A percentile compares a stretch with the other conserved stretches of the same genome.
Conservation (phyloP, 1,140 invertebrate genomes). For the Drosophila obscura region DNA sequence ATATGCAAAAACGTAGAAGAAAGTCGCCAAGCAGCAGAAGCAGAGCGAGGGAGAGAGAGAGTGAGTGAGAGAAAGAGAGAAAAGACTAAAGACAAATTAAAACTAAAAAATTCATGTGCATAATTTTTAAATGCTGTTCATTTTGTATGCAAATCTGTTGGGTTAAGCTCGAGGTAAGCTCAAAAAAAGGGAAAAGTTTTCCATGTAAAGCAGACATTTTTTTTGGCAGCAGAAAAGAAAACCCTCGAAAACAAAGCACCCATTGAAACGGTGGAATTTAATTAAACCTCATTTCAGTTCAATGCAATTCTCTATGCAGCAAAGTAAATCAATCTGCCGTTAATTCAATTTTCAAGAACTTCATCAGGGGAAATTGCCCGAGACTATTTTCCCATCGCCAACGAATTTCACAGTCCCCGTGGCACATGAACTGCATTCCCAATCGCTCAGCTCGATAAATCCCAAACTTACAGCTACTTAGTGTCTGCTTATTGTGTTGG, state of each 20-base stretch:
- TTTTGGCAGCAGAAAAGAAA: not conserved
- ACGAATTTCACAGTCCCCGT: not conserved
- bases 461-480: constrained; percentile 62
- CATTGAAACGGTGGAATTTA: constrained; percentile 16
- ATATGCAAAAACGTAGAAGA: constrained; percentile 62
- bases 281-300: constrained; percentile 11
- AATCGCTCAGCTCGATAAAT: constrained; percentile 54
- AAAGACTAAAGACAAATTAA: constrained; percentile 70
- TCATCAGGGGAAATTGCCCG: constrained; percentile 6
- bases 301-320: not conserved
- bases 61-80: constrained; percentile 20
- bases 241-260: no score
- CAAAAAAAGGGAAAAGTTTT: constrained; percentile 11
- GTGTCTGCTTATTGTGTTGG: constrained; percentile 24
- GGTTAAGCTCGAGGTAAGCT: constrained; percentile 27
- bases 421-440: constrained; percentile 29
- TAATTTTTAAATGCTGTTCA: constrained; percentile 72
- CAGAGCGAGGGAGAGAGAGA: constrained; percentile 13
- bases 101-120: constrained; percentile 77
- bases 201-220: constrained; percentile 2
- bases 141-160: constrained; percentile 74
- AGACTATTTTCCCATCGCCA: constrained; percentile 18
- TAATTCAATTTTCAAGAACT: constrained; percentile 37
- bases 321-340: constrained; percentile 4
- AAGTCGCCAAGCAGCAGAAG: constrained; percentile 16